phyloP scores from a whole-genome alignment of 2,797 vertebrate genomes.

The Sitta carolinensis region DNA sequence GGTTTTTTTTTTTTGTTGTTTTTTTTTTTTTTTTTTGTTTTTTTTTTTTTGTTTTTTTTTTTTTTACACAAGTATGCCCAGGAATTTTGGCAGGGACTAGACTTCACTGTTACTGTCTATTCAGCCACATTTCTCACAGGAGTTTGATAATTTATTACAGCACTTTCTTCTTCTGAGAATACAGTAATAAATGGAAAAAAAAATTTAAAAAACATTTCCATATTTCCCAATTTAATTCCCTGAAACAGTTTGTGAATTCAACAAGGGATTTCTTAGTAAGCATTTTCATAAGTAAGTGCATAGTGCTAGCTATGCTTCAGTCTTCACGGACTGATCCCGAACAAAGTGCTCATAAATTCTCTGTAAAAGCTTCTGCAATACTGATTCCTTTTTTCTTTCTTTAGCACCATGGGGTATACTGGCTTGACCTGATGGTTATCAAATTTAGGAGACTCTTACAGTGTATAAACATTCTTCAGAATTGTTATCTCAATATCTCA shows the following conservation, averaged over 20 bases:
- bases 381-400: constrained; percentile 36
- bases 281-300: neutral
- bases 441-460: neutral
- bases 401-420: constrained; percentile 1
- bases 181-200: neutral
- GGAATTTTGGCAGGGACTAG: neutral
- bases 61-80: neutral
- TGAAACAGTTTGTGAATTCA: neutral
- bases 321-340: neutral
- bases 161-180: neutral
- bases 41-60: too few relatives aligned
- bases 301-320: neutral
- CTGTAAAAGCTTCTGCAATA: constrained; percentile 49
- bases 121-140: neutral
- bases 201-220: neutral
- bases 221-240: neutral
- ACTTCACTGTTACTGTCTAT: neutral
- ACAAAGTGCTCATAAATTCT: neutral
- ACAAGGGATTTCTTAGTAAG: neutral
- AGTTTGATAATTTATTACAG: neutral
- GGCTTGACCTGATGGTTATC: neutral
- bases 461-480: constrained; percentile 32
- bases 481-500: constrained; percentile 42
- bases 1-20: too few relatives aligned
- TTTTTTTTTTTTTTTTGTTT: too few relatives aligned